These are phyloP conservation scores for Amorpha juglandis DNA, from an alignment of 2,888 invertebrate genomes.

Conservation along the genomic window DNA sequence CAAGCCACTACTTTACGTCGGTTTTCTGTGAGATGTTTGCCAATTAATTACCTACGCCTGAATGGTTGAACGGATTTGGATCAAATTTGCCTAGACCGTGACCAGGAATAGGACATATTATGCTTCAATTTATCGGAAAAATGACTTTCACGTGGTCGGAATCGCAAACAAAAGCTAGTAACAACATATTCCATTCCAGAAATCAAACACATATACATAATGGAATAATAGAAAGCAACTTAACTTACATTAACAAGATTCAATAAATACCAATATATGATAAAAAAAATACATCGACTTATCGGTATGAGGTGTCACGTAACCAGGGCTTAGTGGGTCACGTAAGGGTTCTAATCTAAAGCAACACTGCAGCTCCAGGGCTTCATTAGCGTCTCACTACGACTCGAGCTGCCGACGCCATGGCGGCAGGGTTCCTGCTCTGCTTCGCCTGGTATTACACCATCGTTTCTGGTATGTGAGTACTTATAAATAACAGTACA, in stretches of 20 bases:
- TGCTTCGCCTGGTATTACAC: conserved; percentile 77
- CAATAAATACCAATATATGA: conserved; percentile 25
- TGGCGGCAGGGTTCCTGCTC: conserved; percentile 70
- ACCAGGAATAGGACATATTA: too few species aligned
- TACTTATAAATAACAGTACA: too few species aligned
- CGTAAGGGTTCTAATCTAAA: conserved; percentile 72
- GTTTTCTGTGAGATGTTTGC: too few species aligned
- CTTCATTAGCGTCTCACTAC: conserved; percentile 55
- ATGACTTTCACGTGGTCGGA: too few species aligned
- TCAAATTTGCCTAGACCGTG: too few species aligned
- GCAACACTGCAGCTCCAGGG: conserved; percentile 48
- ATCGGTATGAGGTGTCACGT: conserved; percentile 46
- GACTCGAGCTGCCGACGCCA: conserved; percentile 56
- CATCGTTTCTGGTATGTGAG: conserved; percentile 68
- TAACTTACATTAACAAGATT: not conserved
- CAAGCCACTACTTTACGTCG: too few species aligned
- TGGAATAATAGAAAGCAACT: too few species aligned
- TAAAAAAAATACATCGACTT: conserved; percentile 38
- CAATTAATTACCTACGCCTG: too few species aligned
- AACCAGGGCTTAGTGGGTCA: conserved; percentile 57
- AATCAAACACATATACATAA: not conserved
- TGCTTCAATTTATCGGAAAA: too few species aligned
- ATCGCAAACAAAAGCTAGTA: too few species aligned
- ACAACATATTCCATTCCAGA: too few species aligned
- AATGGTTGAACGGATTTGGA: too few species aligned